Conservation (phyloP, 2,888 invertebrate genomes). For the Chaitophorus viminalis region DNA sequence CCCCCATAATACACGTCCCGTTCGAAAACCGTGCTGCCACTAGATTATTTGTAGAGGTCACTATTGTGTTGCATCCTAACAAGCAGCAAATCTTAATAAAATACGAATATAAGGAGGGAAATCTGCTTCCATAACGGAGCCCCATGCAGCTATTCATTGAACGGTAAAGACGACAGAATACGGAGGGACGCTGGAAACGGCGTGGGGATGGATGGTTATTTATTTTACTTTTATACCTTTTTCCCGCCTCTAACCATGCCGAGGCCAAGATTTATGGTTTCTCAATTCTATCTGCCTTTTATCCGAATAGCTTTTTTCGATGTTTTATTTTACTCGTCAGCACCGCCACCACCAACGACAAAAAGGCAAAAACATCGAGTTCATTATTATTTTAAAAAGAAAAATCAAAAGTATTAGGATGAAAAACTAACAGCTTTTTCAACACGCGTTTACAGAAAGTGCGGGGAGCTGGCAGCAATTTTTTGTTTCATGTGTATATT, state of each 20-base stretch:
- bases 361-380: background rate
- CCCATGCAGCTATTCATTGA: background rate
- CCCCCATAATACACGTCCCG: background rate
- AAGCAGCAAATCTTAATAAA: slow-evolving; percentile 24
- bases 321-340: slow-evolving; percentile 11
- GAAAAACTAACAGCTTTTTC: background rate
- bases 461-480: background rate
- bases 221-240: slow-evolving; percentile 42
- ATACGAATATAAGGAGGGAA: background rate
- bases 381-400: background rate
- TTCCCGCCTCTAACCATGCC: background rate
- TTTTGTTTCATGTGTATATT: too few species aligned
- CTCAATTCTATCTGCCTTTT: slow-evolving; percentile 11
- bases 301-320: slow-evolving; percentile 20
- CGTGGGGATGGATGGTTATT: slow-evolving; percentile 19
- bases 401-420: background rate
- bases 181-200: too few species aligned
- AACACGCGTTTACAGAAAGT: too few species aligned
- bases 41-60: slow-evolving; percentile 18
- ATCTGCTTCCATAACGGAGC: too few species aligned
- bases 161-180: background rate
- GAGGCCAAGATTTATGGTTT: slow-evolving; percentile 25
- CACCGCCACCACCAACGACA: background rate
- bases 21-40: slow-evolving; percentile 9
- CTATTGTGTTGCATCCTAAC: slow-evolving; percentile 10